Conservation (phyloP, 2,113 vertebrate species). For the Sinocyclocheilus grahami region DNA sequence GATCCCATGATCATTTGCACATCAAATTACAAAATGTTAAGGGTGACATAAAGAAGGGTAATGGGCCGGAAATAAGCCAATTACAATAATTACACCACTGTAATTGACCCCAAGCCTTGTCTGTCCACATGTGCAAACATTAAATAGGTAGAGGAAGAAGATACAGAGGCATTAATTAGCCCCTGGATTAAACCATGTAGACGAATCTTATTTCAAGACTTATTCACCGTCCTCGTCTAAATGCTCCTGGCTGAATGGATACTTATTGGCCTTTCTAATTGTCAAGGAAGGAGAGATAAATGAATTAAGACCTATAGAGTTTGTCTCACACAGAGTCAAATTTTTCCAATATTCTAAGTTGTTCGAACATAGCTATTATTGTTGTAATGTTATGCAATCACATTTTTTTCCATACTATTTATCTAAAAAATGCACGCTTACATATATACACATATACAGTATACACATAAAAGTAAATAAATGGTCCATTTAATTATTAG, state of each 20-base stretch:
- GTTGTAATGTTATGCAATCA: not conserved
- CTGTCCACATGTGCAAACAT: conserved; percentile 60
- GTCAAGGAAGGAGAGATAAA: not conserved
- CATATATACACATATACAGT: not conserved
- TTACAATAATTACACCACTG: conserved; percentile 70
- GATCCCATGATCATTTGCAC: conserved; percentile 62
- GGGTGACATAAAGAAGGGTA: conserved; percentile 72
- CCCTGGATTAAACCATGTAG: conserved; percentile 58
- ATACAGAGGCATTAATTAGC: conserved; percentile 61
- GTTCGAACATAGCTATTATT: not conserved
- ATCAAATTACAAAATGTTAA: conserved; percentile 67
- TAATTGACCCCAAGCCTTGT: conserved; percentile 70
- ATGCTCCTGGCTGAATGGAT: conserved; percentile 8
- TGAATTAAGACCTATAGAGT: not conserved
- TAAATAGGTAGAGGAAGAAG: conserved; percentile 37
- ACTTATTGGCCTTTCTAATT: conserved; percentile 1
- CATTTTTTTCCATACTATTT: not conserved
- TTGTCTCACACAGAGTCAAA: not conserved
- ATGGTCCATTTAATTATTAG: too few species aligned
- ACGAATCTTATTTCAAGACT: conserved; percentile 60
- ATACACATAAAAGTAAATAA: too few species aligned
- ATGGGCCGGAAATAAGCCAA: conserved; percentile 70
- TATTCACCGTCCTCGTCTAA: conserved; percentile 43
- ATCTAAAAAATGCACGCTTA: not conserved
- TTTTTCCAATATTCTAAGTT: not conserved